phyloP scores from a whole-genome alignment of 2,113 vertebrate species.

The Pomatostomus ruficeps region DNA sequence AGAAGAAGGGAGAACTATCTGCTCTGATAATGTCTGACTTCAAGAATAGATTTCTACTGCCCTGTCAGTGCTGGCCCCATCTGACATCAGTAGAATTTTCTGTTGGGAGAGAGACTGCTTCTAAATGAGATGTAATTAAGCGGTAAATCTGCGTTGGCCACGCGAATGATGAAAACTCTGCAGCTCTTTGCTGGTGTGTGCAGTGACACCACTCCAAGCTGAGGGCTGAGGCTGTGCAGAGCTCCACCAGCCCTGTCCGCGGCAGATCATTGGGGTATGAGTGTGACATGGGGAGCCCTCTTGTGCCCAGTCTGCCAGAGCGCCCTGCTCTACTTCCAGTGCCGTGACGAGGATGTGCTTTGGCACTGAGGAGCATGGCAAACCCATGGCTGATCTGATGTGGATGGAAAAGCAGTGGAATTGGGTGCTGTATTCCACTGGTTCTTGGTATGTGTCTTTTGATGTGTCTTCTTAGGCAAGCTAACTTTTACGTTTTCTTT shows the following conservation, averaged over 20 bases:
- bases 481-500: not conserved
- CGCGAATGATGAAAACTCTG: fast-evolving
- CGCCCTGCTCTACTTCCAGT: not conserved
- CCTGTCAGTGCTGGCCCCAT: not conserved
- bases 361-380: fast-evolving
- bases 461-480: not conserved
- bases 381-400: not conserved
- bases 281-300: not conserved
- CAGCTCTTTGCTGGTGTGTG: not conserved
- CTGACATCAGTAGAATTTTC: not conserved
- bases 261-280: fast-evolving
- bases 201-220: not conserved
- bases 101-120: not conserved
- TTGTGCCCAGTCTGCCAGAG: not conserved
- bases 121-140: not conserved
- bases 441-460: not conserved
- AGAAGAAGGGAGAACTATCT: not conserved
- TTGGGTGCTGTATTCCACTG: not conserved
- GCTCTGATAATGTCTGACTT: not conserved
- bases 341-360: fast-evolving
- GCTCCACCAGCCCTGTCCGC: fast-evolving
- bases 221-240: fast-evolving
- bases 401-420: not conserved
- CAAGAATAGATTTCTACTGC: not conserved
- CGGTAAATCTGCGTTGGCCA: not conserved